Percentiles rank a stretch among this genome's conserved stretches.
phyloP scores from a whole-genome alignment of 2,113 vertebrate genomes.

The Grantiella picta region DNA sequence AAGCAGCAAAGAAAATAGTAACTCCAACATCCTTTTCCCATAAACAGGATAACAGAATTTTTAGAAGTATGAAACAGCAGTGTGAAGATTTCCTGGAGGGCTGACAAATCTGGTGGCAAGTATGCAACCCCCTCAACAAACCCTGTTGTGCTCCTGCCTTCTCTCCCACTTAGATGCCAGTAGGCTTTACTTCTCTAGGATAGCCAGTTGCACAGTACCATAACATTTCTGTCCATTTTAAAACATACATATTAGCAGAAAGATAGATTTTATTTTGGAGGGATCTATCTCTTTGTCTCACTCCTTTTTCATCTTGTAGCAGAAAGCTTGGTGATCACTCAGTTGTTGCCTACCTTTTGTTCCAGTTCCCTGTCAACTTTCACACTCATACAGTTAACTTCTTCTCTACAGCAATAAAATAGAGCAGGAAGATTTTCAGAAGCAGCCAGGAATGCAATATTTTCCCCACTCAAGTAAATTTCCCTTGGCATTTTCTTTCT shows the following conservation, averaged over 20 bases:
- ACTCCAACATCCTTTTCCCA: neutral
- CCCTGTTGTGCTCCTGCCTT: neutral
- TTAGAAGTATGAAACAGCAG: neutral
- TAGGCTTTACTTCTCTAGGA: neutral
- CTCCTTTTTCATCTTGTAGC: neutral
- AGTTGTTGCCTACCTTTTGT: neutral
- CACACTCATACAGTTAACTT: neutral
- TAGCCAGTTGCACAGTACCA: neutral
- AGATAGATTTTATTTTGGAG: neutral
- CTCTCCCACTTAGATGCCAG: neutral
- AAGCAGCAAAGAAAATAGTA: neutral
- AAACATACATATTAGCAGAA: neutral
- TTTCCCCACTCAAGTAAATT: conserved; percentile 26
- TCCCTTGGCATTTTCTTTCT: neutral
- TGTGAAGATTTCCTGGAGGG: neutral
- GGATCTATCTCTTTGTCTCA: neutral
- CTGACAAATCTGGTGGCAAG: neutral
- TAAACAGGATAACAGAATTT: neutral
- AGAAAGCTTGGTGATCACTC: neutral
- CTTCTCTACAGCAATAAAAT: neutral
- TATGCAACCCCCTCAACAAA: neutral
- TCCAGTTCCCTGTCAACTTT: neutral
- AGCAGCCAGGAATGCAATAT: neutral
- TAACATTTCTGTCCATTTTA: neutral
- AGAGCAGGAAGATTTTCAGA: neutral